A percentile compares a stretch with the other conserved stretches of the same genome.
phyloP scores from a whole-genome alignment of 2,888 invertebrate species.

The Minunthozetes semirufus region DNA sequence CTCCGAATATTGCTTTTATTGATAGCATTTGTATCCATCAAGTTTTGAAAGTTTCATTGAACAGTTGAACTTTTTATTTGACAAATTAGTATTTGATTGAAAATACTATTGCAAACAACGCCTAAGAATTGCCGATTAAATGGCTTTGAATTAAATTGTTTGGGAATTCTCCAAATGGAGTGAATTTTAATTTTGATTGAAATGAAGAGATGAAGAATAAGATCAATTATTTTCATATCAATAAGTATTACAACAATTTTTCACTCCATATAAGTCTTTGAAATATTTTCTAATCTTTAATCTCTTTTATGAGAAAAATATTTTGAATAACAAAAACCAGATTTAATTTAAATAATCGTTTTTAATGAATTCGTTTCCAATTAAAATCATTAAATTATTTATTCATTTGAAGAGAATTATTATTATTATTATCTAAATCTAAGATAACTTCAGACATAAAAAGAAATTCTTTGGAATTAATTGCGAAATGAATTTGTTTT shows the following conservation, averaged over 20 bases:
- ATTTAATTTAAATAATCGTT: no score
- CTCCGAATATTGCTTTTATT: no score
- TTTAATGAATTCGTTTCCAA: no score
- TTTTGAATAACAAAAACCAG: no score
- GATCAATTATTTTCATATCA: not conserved
- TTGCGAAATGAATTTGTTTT: not conserved
- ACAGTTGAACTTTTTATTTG: not conserved
- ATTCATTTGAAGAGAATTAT: no score
- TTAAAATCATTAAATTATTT: no score
- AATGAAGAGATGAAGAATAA: not conserved
- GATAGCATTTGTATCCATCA: not conserved
- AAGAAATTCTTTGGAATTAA: not conserved
- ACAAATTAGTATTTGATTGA: not conserved
- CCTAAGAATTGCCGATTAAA: not conserved
- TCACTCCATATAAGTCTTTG: not conserved
- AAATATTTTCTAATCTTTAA: not conserved
- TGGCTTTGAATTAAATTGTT: not conserved
- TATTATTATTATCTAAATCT: not conserved
- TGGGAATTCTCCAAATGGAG: not conserved
- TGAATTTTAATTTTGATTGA: not conserved
- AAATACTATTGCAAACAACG: not conserved
- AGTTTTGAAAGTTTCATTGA: not conserved
- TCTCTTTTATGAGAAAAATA: no score
- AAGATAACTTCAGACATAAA: not conserved
- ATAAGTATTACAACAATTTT: not conserved